phyloP scores from a whole-genome alignment of 1,140 invertebrate species.

The Apis laboriosa region DNA sequence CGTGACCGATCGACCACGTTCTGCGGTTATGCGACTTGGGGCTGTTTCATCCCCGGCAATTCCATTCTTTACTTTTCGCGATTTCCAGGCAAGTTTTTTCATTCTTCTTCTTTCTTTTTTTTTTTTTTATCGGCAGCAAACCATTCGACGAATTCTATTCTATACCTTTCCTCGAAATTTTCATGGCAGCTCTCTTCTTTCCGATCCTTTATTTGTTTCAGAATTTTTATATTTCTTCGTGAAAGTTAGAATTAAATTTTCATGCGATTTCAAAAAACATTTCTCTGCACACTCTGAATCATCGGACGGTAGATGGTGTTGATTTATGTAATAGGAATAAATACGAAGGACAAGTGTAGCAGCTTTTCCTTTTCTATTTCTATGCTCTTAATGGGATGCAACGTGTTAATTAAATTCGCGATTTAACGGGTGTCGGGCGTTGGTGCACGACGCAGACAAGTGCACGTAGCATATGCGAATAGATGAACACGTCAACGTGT shows the following conservation, averaged over 20 bases:
- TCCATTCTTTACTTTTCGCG: neutral
- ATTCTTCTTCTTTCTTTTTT: neutral
- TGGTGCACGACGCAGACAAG: conserved; percentile 13
- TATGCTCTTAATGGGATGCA: conserved; percentile 31
- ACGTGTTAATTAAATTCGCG: conserved; percentile 44
- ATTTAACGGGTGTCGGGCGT: conserved; percentile 40
- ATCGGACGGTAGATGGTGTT: no score
- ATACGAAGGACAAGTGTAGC: neutral
- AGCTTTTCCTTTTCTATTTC: neutral
- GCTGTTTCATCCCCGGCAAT: neutral
- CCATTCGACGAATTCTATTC: neutral
- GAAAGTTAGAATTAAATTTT: no score
- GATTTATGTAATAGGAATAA: no score
- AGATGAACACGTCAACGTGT: conserved; percentile 32
- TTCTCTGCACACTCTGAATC: no score
- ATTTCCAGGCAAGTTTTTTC: neutral
- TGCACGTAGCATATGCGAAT: conserved; percentile 23
- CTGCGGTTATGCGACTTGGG: neutral
- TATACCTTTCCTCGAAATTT: no score
- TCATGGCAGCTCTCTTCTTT: no score
- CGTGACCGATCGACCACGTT: conserved; percentile 53
- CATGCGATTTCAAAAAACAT: no score
- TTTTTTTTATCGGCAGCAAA: no score
- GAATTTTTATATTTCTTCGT: no score
- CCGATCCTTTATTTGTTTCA: no score